Conservation (phyloP, 1,140 invertebrate genomes). For the Sycophaga agraensis region DNA sequence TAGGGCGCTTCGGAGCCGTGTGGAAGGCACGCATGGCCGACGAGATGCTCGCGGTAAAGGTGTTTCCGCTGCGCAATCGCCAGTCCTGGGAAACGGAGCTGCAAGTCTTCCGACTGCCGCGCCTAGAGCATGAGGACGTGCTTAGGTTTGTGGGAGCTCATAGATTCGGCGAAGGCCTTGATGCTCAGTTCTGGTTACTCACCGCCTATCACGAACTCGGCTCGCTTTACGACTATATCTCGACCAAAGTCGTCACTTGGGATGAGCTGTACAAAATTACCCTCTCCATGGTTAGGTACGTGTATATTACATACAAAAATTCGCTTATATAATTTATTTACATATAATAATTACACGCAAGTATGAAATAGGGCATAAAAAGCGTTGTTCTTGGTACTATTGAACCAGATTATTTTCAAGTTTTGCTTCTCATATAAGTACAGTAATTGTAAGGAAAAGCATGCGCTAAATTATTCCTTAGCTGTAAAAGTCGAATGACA, state of each 20-base stretch:
- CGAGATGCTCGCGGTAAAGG: conserved; percentile 74
- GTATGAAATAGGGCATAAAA: too few relatives aligned
- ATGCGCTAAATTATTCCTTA: too few relatives aligned
- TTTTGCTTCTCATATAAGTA: too few relatives aligned
- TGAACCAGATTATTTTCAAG: too few relatives aligned
- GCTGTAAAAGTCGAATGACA: too few relatives aligned
- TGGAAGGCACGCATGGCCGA: conserved; percentile 85
- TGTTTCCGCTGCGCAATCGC: conserved; percentile 71
- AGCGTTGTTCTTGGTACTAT: too few relatives aligned
- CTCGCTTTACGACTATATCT: conserved; percentile 93
- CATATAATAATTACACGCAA: too few relatives aligned
- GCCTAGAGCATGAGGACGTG: conserved; percentile 92
- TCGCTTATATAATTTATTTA: background rate
- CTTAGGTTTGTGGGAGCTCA: conserved; percentile 88
- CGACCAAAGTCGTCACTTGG: conserved; percentile 88
- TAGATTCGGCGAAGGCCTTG: conserved; percentile 80
- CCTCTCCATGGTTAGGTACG: conserved; percentile 81
- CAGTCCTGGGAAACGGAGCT: conserved; percentile 81
- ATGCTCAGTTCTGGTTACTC: conserved; percentile 91
- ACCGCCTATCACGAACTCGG: conserved; percentile 93
- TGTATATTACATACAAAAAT: background rate
- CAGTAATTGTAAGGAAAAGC: too few relatives aligned
- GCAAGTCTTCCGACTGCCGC: conserved; percentile 88
- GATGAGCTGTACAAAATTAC: conserved; percentile 83
- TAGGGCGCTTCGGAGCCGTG: conserved; percentile 91